Conservation (phyloP, 64 coral and sea anemone genomes). For the Hydrozoanthus tunicans region DNA sequence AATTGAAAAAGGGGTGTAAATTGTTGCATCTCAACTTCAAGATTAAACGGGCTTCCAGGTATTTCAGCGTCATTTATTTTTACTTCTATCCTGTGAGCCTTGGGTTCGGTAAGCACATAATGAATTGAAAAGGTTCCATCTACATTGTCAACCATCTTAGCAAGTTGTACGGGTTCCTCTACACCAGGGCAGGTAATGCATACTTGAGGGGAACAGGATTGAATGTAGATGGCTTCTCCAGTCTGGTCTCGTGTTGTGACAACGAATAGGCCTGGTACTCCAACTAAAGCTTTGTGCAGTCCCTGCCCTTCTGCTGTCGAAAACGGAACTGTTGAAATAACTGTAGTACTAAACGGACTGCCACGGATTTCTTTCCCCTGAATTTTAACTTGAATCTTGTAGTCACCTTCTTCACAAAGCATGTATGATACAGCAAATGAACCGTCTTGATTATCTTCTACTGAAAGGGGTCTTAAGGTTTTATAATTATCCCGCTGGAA, state of each 20-base stretch:
- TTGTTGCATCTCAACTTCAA: constrained; percentile 34
- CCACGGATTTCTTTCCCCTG: constrained; percentile 26
- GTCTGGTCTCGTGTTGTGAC: constrained; percentile 8
- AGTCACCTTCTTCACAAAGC: constrained; percentile 37
- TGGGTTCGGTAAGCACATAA: constrained; percentile 4
- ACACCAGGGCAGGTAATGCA: neutral
- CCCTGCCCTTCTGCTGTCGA: constrained; percentile 29
- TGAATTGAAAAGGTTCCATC: constrained; percentile 23
- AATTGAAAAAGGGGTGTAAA: constrained; percentile 31
- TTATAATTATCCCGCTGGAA: neutral
- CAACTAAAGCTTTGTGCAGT: constrained; percentile 26
- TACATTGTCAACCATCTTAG: constrained; percentile 28
- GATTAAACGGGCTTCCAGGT: constrained; percentile 26
- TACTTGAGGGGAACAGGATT: constrained; percentile 1
- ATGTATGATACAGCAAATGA: constrained; percentile 31
- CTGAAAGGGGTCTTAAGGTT: constrained; percentile 10
- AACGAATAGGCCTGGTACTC: neutral
- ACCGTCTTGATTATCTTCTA: constrained; percentile 49
- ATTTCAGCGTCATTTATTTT: constrained; percentile 29
- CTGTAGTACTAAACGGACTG: constrained; percentile 26
- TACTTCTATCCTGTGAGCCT: constrained; percentile 19
- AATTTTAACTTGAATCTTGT: constrained; percentile 23
- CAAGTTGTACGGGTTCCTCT: neutral
- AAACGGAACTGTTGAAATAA: neutral
- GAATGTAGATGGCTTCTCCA: constrained; percentile 16